phyloP scores from a whole-genome alignment of 2,797 vertebrate genomes.

The Enteromius mattozi region DNA sequence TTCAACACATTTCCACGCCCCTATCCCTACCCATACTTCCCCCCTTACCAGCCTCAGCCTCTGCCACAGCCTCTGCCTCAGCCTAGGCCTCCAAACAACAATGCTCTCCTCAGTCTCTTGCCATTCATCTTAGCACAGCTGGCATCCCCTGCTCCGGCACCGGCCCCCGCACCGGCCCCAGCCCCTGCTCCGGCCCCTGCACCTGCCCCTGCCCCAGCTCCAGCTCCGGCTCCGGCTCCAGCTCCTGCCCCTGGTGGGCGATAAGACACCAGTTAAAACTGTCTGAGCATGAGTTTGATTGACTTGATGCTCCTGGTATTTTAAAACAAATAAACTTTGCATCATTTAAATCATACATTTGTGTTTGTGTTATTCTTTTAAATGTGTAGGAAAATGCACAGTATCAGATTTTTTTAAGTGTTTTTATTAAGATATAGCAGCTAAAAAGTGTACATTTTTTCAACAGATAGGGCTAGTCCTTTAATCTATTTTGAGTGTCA shows the following conservation, averaged over 20 bases:
- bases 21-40: conserved; percentile 21
- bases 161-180: background rate
- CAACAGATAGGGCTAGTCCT: background rate
- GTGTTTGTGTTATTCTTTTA: conserved; percentile 2
- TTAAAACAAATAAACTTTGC: conserved; percentile 13
- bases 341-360: background rate
- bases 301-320: background rate
- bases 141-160: background rate
- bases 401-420: background rate
- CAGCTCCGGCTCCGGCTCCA: rapidly evolving
- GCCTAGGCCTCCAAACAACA: conserved; percentile 31
- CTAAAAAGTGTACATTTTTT: background rate
- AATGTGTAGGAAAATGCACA: background rate
- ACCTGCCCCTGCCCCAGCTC: rapidly evolving
- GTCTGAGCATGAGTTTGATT: background rate
- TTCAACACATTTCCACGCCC: conserved; percentile 23
- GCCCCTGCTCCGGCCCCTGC: rapidly evolving
- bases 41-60: background rate
- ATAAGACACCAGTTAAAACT: conserved; percentile 18
- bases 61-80: background rate
- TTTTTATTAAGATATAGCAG: background rate
- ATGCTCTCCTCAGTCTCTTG: conserved; percentile 35
- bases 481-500: background rate
- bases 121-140: conserved; percentile 41
- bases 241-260: conserved; percentile 1